Evolutionary conservation across 2,888 invertebrate genomes (phyloP).

Genomic region (Volucella zonaria): DNA sequence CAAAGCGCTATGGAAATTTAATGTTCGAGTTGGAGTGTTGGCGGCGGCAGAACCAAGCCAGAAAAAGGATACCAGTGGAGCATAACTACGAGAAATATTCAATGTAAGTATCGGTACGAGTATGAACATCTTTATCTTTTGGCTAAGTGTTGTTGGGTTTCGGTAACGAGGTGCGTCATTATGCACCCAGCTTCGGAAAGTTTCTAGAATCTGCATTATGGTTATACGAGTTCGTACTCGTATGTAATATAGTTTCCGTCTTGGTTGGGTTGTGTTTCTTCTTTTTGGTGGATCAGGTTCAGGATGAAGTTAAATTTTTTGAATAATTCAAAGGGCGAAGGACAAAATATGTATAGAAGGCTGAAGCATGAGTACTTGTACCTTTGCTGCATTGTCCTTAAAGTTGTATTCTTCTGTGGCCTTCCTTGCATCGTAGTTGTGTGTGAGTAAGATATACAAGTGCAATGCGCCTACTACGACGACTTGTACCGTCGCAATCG

Average conservation of each 20-base stretch:
- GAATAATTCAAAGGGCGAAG: conserved; percentile 60
- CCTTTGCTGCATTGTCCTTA: conserved; percentile 65
- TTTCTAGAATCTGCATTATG: conserved; percentile 60
- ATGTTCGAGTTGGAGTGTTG: conserved; percentile 68
- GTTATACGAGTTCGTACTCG: too few species aligned
- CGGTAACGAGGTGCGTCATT: conserved; percentile 50
- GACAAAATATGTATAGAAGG: not conserved
- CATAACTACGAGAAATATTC: conserved; percentile 65
- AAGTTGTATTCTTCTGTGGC: conserved; percentile 56
- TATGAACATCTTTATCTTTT: not conserved
- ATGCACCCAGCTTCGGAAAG: conserved; percentile 27
- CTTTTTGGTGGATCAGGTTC: conserved; percentile 42
- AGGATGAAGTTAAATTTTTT: conserved; percentile 55
- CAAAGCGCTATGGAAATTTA: conserved; percentile 72
- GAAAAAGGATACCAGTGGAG: conserved; percentile 68
- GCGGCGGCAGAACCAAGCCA: conserved; percentile 52
- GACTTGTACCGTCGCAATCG: conserved; percentile 24
- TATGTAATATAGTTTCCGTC: not conserved
- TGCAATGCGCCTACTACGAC: conserved; percentile 65
- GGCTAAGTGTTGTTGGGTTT: conserved; percentile 54
- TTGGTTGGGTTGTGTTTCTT: conserved; percentile 1
- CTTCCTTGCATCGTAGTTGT: conserved; percentile 48
- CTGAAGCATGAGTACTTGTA: not conserved
- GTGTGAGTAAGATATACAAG: conserved; percentile 7
- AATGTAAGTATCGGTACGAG: conserved; percentile 59